Percentiles rank a stretch among this genome's conserved stretches.
Conservation (phyloP, 2,888 invertebrate species). For the Noctua comes region DNA sequence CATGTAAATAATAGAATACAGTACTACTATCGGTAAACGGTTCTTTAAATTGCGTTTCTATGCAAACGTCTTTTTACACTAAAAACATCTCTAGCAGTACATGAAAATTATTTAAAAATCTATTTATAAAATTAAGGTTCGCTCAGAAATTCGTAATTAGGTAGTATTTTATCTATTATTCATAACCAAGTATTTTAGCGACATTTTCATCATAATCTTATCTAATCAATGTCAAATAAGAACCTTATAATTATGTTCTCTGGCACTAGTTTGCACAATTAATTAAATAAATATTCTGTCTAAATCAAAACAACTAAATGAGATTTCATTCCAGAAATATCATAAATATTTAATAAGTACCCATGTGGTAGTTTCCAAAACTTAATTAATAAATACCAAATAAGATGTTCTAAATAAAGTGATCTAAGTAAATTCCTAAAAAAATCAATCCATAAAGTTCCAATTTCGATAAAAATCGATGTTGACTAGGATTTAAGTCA, state of each 20-base stretch:
- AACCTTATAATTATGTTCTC: neutral
- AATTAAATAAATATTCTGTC: neutral
- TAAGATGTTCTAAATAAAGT: slow-evolving; percentile 10
- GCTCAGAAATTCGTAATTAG: neutral
- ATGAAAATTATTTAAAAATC: slow-evolving; percentile 1
- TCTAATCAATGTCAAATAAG: slow-evolving; percentile 6
- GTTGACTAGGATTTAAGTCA: slow-evolving; percentile 58
- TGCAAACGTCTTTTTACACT: slow-evolving; percentile 9
- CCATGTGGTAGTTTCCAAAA: slow-evolving; percentile 16
- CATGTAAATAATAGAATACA: slow-evolving; percentile 7
- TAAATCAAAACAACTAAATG: neutral
- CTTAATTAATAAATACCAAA: slow-evolving; percentile 26
- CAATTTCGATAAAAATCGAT: slow-evolving; percentile 50
- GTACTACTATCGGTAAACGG: slow-evolving; percentile 10
- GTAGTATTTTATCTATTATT: neutral
- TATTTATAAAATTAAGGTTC: slow-evolving; percentile 3
- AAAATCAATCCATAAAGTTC: slow-evolving; percentile 45
- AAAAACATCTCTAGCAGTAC: neutral
- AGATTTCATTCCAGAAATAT: slow-evolving; percentile 30
- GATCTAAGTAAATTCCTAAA: slow-evolving; percentile 14
- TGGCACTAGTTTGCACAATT: neutral
- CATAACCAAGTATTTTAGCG: slow-evolving; percentile 3
- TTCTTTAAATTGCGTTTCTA: slow-evolving; percentile 4
- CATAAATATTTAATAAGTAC: slow-evolving; percentile 20
- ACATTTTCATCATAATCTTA: neutral